Conservation (phyloP, 1,140 invertebrate species). For the Brachionus plicatilis region DNA sequence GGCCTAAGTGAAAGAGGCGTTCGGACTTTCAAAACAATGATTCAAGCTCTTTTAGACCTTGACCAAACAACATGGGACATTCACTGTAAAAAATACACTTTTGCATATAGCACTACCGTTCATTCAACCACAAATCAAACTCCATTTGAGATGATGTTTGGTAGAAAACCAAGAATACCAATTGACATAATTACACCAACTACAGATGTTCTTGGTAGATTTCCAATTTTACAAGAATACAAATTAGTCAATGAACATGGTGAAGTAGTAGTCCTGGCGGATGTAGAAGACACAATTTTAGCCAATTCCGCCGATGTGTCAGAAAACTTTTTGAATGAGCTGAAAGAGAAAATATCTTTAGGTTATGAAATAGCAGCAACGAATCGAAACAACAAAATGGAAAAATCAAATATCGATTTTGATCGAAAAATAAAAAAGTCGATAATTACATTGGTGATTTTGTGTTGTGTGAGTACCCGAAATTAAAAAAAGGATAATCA, state of each 20-base stretch:
- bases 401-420: background rate
- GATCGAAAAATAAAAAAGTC: background rate
- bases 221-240: background rate
- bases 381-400: background rate
- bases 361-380: background rate
- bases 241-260: background rate
- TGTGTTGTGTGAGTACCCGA: background rate
- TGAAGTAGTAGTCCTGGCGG: background rate
- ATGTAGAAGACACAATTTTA: background rate
- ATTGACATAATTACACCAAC: background rate
- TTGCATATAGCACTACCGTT: too few relatives aligned
- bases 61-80: background rate
- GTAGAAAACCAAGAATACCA: background rate
- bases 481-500: background rate
- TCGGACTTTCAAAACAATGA: slow-evolving; percentile 42
- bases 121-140: too few relatives aligned
- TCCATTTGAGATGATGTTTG: background rate
- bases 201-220: background rate
- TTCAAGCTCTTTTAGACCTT: background rate
- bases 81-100: too few relatives aligned
- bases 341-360: background rate
- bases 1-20: slow-evolving; percentile 47
- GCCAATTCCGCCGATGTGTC: background rate
- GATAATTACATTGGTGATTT: background rate
- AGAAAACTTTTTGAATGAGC: background rate